Base-by-base conservation (phyloP, 2,113 vertebrate genomes). In the Pleuronectes platessa region DNA sequence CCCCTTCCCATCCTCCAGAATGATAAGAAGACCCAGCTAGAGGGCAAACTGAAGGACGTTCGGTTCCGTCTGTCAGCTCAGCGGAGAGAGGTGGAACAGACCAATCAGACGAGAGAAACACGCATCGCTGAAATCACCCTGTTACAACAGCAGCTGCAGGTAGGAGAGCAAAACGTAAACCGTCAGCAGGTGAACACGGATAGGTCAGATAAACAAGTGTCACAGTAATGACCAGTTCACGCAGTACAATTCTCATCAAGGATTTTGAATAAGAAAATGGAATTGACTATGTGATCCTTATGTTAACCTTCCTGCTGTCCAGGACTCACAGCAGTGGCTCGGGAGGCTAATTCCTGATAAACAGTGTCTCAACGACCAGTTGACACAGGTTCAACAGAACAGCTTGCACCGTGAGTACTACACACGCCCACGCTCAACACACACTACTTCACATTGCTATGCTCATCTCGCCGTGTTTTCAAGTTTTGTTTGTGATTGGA, bases 261-360 rank as follows among this genome's bases (percentile, higher is more conserved):
- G 40, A 42, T 42, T 42, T 42, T 12, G 40, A 42, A 42, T 40
- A 40, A 42, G 6, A 13, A 42, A 3, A 13, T 42, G 0, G 1
- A 15, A 49, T 49, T 18, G 45, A 49, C 11, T 47, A 11, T n/a
- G 26, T 15, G 49, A 15, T 20, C 3, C 0, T 5, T 35, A 15
- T 26, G 11, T 53, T 4, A 47, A 60, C 71, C 45, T 2, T 10
- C 37, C 42, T 4, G 5, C 61, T 4, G 71, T 15, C 59, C 3
- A 99, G 98, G 98, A 99, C 77, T 98, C 97, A 61, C 98, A 99
- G 93, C 97, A 99, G 87, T 97, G 97, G 96, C 94, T 99, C 86
- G 96, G 97, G 76, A 95, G 96, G 68, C 89, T 99, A 51, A 99
- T 99, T 88, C 98, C 98, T 54, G 98, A 99, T 80, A 99, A 99